Base-by-base conservation (phyloP, 2,797 vertebrate species). In the Gambusia yucatana region DNA sequence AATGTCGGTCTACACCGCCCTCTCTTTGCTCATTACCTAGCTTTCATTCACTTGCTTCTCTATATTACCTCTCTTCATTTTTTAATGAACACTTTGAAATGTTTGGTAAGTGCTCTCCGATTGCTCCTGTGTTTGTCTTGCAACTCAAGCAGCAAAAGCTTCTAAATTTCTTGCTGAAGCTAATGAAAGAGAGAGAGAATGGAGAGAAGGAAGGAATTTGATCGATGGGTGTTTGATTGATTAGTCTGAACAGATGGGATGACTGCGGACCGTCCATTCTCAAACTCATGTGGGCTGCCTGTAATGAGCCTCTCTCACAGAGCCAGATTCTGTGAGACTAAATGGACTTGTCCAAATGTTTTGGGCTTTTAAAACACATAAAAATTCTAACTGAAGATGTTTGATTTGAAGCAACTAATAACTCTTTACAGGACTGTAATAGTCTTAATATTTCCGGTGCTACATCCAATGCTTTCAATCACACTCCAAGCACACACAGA, bases 241-340 rank as follows among this genome's bases (percentile, higher is more conserved):
- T 92, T 78, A 69, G 46, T 3, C 67, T 3, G 77, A 91, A 71
- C 91, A 91, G 86, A 90, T 80, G 88, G 89, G 86, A 77, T 86
- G 88, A 90, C 88, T 92, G 91, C 82, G 77, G 75, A 83, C 75
- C 67, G 74, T 89, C 83, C 86, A 88, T 89, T 81, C 78, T 88
- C 47, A 59, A 76, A 85, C 52, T 76, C 28, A 13, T 82, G 84
- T 72, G 79, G 86, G 76, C 77, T 59, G 46, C 74, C 3, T 57
- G 85, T 81, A 82, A 87, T 74, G 71, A 74, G 72, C 57, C 78
- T 74, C 36, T 86, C 82, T 65, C 20, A 52, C 50, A 77, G 76
- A 85, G 41, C 48, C 47, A 72, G 20, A 75, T 71, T 77, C 46
- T 39, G 11, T 20, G 17, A 59, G 44, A 73, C 67, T 70, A 76